Base-by-base conservation (phyloP, 2,797 vertebrate genomes). In the Coracias cyanogaster region DNA sequence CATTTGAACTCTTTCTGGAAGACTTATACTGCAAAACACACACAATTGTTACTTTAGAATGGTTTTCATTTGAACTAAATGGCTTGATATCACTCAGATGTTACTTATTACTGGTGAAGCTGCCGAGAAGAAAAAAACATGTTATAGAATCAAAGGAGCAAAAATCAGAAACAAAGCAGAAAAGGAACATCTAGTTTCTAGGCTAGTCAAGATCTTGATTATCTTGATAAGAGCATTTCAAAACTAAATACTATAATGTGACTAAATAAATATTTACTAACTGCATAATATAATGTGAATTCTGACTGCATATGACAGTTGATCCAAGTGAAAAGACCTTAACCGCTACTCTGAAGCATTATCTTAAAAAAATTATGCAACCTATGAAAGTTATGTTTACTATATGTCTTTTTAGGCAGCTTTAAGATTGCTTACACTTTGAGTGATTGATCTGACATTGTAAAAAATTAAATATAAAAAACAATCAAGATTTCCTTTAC, bases 11-110 rank as follows among this genome's bases (percentile, higher is more conserved):
- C 98, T 99, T 99, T 83, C 99, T 98, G 79, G 98, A 98, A 94
- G 98, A 98, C 97, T 99, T 99, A 96, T 99, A 99, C 99, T 99
- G 98, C 94, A 97, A 98, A 98, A 97, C 76, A 98, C 65, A 97
- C 33, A 96, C 15, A 94, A 87, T 92, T 72, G 49, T 70, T 89
- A 94, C 41, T 88, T 94, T 89, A 67, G 88, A 90, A 93, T 45
- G 43, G 31, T 29, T 95, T 93, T 88, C 62, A 91, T 88, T 79
- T 70, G 22, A 94, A 72, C 20, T 66, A 88, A 78, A 91, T 49
- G 25, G n/a, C 15, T 65, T 88, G 29, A 41, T 78, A 74, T 46
- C 61, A 94, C 20, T 71, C 76, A 92, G 49, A 66, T 86, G 39
- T 65, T 83, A 61, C 18, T 86, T 72, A 93, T 72, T 91, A 90